phyloP scores from a whole-genome alignment of 2,113 vertebrate genomes.

The Cygnus atratus region DNA sequence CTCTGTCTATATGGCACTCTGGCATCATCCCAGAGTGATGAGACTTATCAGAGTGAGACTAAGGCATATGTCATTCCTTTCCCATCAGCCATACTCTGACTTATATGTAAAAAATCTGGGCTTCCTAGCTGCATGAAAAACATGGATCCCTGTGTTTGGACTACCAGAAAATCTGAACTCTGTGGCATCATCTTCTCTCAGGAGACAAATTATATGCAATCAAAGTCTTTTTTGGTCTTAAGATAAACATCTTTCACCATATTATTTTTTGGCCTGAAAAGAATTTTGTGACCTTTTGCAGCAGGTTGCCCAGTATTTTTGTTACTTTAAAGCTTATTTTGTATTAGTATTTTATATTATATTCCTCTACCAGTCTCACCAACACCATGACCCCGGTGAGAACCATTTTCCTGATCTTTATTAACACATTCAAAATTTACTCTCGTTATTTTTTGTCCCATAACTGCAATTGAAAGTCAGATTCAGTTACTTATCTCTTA shows the following conservation, averaged over 20 bases:
- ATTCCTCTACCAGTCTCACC: not conserved
- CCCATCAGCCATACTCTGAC: not conserved
- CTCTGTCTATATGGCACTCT: not conserved
- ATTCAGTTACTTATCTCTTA: not conserved
- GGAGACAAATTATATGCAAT: not conserved
- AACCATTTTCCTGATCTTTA: not conserved
- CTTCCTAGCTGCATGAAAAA: not conserved
- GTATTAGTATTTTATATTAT: not conserved
- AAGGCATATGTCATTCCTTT: not conserved
- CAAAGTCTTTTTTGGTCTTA: fast-evolving
- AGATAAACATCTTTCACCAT: not conserved
- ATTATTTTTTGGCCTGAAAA: not conserved
- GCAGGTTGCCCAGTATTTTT: not conserved
- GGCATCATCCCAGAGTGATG: not conserved
- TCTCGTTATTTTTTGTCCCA: not conserved
- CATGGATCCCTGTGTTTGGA: not conserved
- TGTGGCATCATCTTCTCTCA: not conserved
- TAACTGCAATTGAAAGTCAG: not conserved
- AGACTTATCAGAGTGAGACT: not conserved
- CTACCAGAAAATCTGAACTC: not conserved
- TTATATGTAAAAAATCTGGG: not conserved
- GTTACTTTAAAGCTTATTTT: not conserved
- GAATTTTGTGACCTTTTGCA: not conserved
- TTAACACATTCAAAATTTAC: not conserved
- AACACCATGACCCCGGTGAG: not conserved